Evolutionary conservation across 2,113 vertebrate species (phyloP).

Genomic region (Serinus canaria): DNA sequence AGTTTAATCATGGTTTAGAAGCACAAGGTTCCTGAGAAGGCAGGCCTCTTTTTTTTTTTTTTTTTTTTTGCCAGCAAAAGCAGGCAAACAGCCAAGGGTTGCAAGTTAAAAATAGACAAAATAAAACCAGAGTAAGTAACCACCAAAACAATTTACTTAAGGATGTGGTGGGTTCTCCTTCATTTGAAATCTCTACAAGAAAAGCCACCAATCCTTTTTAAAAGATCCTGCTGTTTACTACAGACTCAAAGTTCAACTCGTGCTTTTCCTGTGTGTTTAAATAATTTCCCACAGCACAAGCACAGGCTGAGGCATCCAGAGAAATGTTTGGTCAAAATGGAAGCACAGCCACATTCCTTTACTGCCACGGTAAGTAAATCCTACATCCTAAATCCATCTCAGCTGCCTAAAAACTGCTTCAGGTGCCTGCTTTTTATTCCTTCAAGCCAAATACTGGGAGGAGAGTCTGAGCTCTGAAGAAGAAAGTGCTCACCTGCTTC

Average conservation of each 20-base stretch:
- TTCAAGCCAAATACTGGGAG: neutral
- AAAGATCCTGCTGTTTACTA: constrained; percentile 52
- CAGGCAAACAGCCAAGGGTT: constrained; percentile 9
- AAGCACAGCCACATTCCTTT: neutral
- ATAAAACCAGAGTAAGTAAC: constrained; percentile 58
- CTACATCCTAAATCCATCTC: neutral
- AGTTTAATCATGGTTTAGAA: neutral
- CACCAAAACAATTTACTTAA: constrained; percentile 63
- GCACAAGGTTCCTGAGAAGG: constrained; percentile 8
- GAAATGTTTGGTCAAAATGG: neutral
- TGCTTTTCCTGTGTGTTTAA: neutral
- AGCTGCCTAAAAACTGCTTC: neutral
- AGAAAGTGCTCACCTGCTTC: neutral
- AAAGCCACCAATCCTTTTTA: constrained; percentile 46
- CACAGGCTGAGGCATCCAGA: neutral
- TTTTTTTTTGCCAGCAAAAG: constrained; percentile 25
- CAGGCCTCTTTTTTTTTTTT: neutral
- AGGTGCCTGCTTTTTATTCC: neutral
- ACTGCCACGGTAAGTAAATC: neutral
- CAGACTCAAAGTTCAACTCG: neutral
- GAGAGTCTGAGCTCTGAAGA: neutral
- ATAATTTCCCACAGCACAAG: constrained; percentile 14
- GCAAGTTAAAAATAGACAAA: constrained; percentile 61
- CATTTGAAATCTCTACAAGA: constrained; percentile 52
- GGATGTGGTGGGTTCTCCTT: constrained; percentile 63